Evolutionary conservation across 1,140 invertebrate species (phyloP).

Genomic region (Panagrolaimus sp.): DNA sequence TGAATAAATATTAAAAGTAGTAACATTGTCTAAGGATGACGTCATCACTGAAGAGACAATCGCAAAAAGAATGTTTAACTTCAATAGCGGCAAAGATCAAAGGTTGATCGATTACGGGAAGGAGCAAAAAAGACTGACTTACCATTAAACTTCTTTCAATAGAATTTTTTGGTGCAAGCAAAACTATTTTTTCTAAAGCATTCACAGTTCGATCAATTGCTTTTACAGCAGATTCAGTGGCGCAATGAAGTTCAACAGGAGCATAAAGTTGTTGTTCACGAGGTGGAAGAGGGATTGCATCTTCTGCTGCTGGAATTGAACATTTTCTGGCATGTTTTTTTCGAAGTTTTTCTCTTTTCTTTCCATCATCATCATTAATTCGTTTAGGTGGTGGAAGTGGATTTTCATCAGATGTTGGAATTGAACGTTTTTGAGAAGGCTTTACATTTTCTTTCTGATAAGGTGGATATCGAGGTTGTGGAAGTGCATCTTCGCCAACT

Average conservation of each 20-base stretch:
- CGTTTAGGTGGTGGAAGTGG: neutral
- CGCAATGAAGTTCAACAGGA: neutral
- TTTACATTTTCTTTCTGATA: no score
- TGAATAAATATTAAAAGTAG: no score
- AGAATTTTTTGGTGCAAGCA: conserved; percentile 11
- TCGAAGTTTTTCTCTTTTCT: neutral
- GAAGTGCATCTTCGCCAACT: no score
- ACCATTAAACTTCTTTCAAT: conserved; percentile 6
- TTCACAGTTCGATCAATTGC: conserved; percentile 1
- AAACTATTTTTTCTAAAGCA: conserved; percentile 2
- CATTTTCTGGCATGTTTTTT: neutral
- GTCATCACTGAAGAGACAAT: no score
- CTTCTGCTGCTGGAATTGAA: neutral
- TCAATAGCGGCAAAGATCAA: no score
- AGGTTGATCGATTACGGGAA: no score
- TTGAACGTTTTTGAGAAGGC: no score
- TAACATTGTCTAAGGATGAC: no score
- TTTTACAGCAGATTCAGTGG: neutral
- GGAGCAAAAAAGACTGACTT: neutral
- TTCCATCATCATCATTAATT: neutral
- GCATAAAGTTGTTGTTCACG: neutral
- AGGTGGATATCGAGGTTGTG: no score
- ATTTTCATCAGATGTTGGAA: neutral
- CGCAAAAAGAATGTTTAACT: no score
- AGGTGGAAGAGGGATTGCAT: neutral